Evolutionary conservation across 2,888 invertebrate species (phyloP).

Genomic region (Stenichneumon culpator): DNA sequence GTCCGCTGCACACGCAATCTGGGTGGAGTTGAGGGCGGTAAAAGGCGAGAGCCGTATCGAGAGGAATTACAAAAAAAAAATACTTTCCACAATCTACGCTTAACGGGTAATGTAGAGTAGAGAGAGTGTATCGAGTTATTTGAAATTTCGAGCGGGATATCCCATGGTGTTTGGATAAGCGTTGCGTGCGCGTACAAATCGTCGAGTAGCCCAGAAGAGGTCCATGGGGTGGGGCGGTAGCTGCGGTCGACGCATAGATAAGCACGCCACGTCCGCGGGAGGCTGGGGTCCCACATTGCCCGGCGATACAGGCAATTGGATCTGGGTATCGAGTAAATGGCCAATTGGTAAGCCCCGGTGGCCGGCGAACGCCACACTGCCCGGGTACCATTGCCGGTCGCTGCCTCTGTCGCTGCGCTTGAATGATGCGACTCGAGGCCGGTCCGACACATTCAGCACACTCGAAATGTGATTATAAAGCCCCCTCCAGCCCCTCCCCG

Average conservation of each 20-base stretch:
- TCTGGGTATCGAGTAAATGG: constrained; percentile 79
- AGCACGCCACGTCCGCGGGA: constrained; percentile 70
- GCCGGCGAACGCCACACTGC: constrained; percentile 51
- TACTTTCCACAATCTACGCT: too few relatives aligned
- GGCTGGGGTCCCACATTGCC: constrained; percentile 54
- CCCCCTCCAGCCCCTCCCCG: constrained; percentile 55
- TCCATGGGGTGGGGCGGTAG: constrained; percentile 63
- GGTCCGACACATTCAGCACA: constrained; percentile 19
- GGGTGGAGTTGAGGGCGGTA: too few relatives aligned
- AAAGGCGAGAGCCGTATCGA: too few relatives aligned
- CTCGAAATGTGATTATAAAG: constrained; percentile 81
- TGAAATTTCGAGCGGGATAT: background rate
- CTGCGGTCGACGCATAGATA: constrained; percentile 74
- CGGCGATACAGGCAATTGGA: constrained; percentile 80
- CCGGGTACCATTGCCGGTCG: constrained; percentile 38
- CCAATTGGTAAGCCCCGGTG: constrained; percentile 78
- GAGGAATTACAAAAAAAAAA: too few relatives aligned
- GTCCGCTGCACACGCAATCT: too few relatives aligned
- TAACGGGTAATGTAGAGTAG: too few relatives aligned
- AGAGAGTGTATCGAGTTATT: background rate
- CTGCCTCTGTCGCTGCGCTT: constrained; percentile 20
- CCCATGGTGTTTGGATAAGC: background rate
- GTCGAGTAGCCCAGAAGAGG: constrained; percentile 35
- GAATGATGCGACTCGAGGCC: constrained; percentile 59
- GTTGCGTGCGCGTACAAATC: background rate